A percentile compares a stretch with the other conserved stretches of the same genome.
These are phyloP conservation scores for Homalodisca vitripennis DNA, from an alignment of 1,140 invertebrate species.

Conservation along the genomic window DNA sequence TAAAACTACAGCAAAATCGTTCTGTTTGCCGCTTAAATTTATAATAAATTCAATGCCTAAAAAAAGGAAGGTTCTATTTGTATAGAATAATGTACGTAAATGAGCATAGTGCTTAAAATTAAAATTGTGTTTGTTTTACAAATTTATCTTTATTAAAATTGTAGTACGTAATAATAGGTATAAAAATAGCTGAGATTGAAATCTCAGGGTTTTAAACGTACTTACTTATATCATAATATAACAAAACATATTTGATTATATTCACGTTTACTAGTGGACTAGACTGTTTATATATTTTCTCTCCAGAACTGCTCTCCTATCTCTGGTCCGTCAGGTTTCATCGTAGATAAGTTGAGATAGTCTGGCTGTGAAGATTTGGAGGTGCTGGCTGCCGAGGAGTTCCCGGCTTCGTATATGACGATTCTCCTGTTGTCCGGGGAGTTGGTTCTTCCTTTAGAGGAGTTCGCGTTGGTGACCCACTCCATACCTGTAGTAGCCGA, in stretches of 20 bases:
- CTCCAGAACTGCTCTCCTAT: constrained; percentile 12
- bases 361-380: background rate
- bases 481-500: background rate
- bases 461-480: constrained; percentile 11
- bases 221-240: no score
- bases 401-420: background rate
- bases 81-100: no score
- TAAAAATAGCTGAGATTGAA: no score
- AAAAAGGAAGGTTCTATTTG: no score
- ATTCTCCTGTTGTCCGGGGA: background rate
- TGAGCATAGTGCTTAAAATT: no score
- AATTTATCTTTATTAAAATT: no score
- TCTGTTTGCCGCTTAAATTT: no score
- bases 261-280: background rate
- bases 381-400: background rate
- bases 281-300: constrained; percentile 1
- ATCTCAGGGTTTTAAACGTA: no score
- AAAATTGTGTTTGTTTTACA: no score
- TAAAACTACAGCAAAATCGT: no score
- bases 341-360: background rate
- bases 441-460: background rate
- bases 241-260: background rate
- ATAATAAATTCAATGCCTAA: no score
- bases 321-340: background rate
- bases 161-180: no score